Base-by-base conservation (phyloP, 1,140 invertebrate genomes). In the Laupala kohalensis region DNA sequence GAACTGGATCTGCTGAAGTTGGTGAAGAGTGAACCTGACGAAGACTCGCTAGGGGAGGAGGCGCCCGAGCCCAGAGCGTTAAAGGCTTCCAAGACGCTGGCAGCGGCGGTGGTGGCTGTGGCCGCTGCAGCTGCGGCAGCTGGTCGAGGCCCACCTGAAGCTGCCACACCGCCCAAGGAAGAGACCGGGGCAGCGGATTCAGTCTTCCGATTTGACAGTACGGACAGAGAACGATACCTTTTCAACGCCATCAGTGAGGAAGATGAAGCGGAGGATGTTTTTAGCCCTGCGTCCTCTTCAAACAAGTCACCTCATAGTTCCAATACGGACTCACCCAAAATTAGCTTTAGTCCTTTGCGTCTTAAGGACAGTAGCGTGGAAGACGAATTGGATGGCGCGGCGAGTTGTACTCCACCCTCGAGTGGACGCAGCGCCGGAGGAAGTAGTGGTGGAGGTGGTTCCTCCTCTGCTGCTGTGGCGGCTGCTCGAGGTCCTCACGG, bases 301-400 rank as follows among this genome's bases (percentile, higher is more conserved):
- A 82, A 83, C 72, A 82, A 83, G 73, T 83, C 83, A 4, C 83
- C 84, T 2, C 82, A 84, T 69, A 83, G 82, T 71, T 84, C 84
- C 5, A 79, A 79, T 69, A 82, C 83, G 0, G 84, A 86, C 75
- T 86, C 85, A 23, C 84, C 85, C 4, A 78, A 82, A 73, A 85
- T 86, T 68, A 84, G 83, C 71, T 85, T 87, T 75, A 86, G 84
- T 74, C 85, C 86, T 5, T 75, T 88, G 28, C 80, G 85, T 37
- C 80, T 87, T 25, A 84, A 86, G 70, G 83, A 83, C 72, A 79
- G 78, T 73, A 77, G 75, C 75, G 71, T 80, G 25, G 80, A 84
- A 64, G 84, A 84, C 30, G 82, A 83, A 25, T 79, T 82, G 26
- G 84, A 84, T 27, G 83, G 82, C 25, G 80, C 82, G 27, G 71